These are phyloP conservation scores for Spilosoma lubricipeda DNA, from an alignment of 2,888 invertebrate species.

Conservation along the genomic window DNA sequence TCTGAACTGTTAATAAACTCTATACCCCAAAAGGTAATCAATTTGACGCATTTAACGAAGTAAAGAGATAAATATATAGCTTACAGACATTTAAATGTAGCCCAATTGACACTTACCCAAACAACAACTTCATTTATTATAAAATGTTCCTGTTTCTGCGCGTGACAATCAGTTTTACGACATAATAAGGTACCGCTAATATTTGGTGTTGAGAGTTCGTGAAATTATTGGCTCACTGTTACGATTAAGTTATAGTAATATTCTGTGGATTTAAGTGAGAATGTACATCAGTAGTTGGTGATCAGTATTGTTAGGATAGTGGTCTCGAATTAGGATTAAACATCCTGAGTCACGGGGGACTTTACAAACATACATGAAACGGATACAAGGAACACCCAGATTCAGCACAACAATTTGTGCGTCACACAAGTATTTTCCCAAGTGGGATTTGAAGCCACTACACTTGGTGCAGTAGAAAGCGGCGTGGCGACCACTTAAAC, in stretches of 20 bases:
- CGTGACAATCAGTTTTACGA: background rate
- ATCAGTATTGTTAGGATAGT: too few relatives aligned
- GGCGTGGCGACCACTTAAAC: too few relatives aligned
- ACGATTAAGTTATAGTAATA: background rate
- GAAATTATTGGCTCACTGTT: background rate
- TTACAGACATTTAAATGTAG: constrained; percentile 1
- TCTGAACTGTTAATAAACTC: background rate
- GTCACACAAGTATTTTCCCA: too few relatives aligned
- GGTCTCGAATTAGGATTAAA: too few relatives aligned
- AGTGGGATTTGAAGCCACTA: too few relatives aligned
- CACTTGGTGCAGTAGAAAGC: too few relatives aligned
- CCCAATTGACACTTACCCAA: constrained; percentile 3
- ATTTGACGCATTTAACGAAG: constrained; percentile 1
- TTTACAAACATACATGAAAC: too few relatives aligned
- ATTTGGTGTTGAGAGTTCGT: background rate
- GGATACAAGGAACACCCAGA: too few relatives aligned
- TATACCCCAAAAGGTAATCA: background rate
- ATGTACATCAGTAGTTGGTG: background rate
- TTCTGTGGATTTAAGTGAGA: background rate
- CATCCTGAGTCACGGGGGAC: too few relatives aligned
- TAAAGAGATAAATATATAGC: background rate
- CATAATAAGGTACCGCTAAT: background rate
- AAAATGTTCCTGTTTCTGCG: background rate
- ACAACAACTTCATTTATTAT: background rate
- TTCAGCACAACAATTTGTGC: too few relatives aligned